Evolutionary conservation across 2,797 vertebrate species (phyloP).

Genomic region (Pampus argenteus): DNA sequence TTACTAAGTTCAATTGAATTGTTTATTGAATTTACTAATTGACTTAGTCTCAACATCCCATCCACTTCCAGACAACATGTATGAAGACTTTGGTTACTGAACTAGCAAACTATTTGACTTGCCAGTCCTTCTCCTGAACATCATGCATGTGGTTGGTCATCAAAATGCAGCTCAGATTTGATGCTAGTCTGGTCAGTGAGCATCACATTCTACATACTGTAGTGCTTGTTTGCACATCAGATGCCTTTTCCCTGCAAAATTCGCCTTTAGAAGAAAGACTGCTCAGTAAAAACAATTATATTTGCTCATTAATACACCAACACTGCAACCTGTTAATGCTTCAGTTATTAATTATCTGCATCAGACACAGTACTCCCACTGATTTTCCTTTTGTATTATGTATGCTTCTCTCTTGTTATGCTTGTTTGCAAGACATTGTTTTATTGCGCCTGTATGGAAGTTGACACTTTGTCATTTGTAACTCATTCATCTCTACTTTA

Average conservation of each 20-base stretch:
- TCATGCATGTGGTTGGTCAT: background rate
- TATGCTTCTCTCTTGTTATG: background rate
- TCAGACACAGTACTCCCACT: slow-evolving; percentile 16
- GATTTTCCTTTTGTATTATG: background rate
- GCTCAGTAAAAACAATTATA: slow-evolving; percentile 14
- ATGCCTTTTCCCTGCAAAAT: background rate
- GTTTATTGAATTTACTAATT: background rate
- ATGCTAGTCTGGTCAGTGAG: background rate
- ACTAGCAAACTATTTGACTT: no score
- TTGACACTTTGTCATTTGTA: slow-evolving; percentile 1
- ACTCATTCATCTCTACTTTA: background rate
- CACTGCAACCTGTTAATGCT: slow-evolving; percentile 3
- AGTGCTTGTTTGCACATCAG: background rate
- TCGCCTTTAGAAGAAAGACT: background rate
- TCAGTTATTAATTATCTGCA: background rate
- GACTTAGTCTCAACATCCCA: background rate
- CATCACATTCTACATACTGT: background rate
- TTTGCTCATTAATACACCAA: slow-evolving; percentile 7
- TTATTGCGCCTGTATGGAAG: background rate
- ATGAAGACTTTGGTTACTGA: background rate
- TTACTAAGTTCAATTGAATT: no score
- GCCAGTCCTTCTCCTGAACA: background rate
- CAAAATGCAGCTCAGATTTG: background rate
- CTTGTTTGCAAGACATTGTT: background rate
- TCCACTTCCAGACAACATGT: background rate